A percentile compares a stretch with the other conserved stretches of the same genome.
These are phyloP conservation scores for Nipponacmea schrenckii DNA, from an alignment of 2,888 invertebrate genomes.

Conservation along the genomic window DNA sequence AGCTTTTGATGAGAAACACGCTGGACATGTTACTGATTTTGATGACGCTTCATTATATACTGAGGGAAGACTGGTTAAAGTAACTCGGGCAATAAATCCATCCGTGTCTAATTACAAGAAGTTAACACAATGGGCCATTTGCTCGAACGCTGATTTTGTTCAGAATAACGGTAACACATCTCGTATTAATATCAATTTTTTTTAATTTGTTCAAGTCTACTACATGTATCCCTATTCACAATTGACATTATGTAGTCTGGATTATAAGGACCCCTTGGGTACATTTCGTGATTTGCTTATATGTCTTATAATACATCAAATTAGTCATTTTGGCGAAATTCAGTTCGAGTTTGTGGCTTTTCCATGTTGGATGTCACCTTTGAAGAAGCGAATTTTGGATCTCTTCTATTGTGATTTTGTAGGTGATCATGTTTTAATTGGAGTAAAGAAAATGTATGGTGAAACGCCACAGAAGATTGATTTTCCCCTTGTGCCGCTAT, in stretches of 20 bases:
- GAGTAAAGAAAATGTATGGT: slow-evolving; percentile 41
- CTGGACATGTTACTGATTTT: slow-evolving; percentile 28
- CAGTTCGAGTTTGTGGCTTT: not conserved
- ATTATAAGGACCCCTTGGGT: too few relatives aligned
- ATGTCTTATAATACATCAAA: too few relatives aligned
- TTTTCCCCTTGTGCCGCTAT: slow-evolving; percentile 40
- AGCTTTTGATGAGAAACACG: slow-evolving; percentile 45
- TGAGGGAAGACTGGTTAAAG: slow-evolving; percentile 42
- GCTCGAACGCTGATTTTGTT: slow-evolving; percentile 47
- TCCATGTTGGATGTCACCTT: not conserved
- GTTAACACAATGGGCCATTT: slow-evolving; percentile 42
- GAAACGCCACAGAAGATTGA: slow-evolving; percentile 23
- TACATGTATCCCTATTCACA: too few relatives aligned
- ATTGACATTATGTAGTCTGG: too few relatives aligned
- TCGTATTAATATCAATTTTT: not conserved
- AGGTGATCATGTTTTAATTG: slow-evolving; percentile 40
- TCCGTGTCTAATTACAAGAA: slow-evolving; percentile 24
- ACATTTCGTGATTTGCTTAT: too few relatives aligned
- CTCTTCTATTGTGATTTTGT: not conserved
- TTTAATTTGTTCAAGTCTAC: too few relatives aligned
- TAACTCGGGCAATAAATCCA: slow-evolving; percentile 29
- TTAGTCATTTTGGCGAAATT: not conserved
- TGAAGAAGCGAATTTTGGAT: not conserved
- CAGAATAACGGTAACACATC: slow-evolving; percentile 37
- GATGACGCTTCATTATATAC: slow-evolving; percentile 32